These are phyloP conservation scores for Thamnaconus septentrionalis DNA, from an alignment of 2,113 vertebrate genomes.

Conservation along the genomic window DNA sequence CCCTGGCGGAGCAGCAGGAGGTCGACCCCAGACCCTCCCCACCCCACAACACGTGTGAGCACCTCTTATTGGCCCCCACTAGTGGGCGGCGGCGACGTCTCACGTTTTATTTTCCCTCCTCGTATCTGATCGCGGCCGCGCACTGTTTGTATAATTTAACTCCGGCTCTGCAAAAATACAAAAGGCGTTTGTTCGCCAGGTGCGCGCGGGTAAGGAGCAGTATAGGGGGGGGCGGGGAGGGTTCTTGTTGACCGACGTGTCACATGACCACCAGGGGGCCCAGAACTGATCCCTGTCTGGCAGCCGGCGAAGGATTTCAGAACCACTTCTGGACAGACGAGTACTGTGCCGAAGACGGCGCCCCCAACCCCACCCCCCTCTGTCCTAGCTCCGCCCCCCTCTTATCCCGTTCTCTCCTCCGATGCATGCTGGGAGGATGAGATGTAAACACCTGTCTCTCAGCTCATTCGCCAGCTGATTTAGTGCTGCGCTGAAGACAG, in stretches of 20 bases:
- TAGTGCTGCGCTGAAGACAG: constrained; percentile 29
- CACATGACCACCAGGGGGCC: not conserved
- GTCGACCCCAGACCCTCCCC: constrained; percentile 15
- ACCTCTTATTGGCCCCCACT: constrained; percentile 39
- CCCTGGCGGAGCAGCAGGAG: constrained; percentile 41
- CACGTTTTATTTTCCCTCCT: constrained; percentile 46
- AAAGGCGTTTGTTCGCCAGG: constrained; percentile 20
- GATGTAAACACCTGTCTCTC: constrained; percentile 51
- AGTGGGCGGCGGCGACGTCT: constrained; percentile 40
- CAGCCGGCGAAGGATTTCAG: constrained; percentile 14
- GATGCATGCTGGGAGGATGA: constrained; percentile 5
- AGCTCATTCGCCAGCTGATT: constrained; percentile 50
- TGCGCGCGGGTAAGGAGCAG: not conserved
- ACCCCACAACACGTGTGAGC: constrained; percentile 34
- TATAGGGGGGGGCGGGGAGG: not conserved
- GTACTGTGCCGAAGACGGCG: constrained; percentile 2
- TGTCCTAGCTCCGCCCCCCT: not conserved
- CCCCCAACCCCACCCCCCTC: not conserved
- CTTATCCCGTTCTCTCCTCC: constrained; percentile 10
- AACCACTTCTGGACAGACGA: constrained; percentile 25
- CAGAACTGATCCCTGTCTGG: constrained; percentile 9
- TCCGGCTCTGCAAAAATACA: constrained; percentile 27
- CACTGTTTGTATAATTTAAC: constrained; percentile 21
- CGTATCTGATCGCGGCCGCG: constrained; percentile 43
- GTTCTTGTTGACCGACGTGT: constrained; percentile 28